Base-by-base conservation (phyloP, 2,113 vertebrate genomes). In the Prinia subflava region DNA sequence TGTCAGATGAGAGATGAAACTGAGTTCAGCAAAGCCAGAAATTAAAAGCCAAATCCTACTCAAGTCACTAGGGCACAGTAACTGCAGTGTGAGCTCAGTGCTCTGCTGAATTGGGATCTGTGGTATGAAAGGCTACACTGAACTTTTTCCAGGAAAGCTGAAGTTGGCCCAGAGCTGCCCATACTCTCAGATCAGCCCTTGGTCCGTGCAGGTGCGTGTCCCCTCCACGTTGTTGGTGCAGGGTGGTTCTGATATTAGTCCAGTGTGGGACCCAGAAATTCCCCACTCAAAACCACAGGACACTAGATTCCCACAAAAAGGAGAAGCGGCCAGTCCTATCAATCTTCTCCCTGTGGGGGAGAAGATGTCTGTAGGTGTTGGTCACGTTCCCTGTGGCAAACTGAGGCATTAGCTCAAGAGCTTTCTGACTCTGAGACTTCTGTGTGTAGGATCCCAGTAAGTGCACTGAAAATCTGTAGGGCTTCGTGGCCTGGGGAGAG, bases 171-270 rank as follows among this genome's bases (percentile, higher is more conserved):
- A 39, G 70, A 74, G 30, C 69, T 74, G 55, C 59, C 46, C 22
- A 22, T 22, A 0, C 10, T n/a, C 14, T 52, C 60, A 30, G 46
- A 10, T 11, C 50, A 64, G 49, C 57, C 49, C 28, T 28, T 6
- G 35, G 20, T 25, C 22, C 1, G 0, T 2, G 9, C 27, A n/a
- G 71, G 27, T 0, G 0, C 0, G 0, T 33, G 13, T 30, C 42
- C 15, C 7, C 30, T 52, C 56, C 42, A 7, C 1, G 0, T 2
- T 24, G 20, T 1, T 9, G 75, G 13, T 10, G 5, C 24, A 9
- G 28, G 13, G 41, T 42, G 22, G 13, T 69, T 60, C 44, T 74
- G 69, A 37, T 30, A 7, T 25, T 65, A 49, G 42, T 39, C 46
- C 46, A 49, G 10, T 2, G 6, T 0, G 3, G 74, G 37, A 82